A percentile compares a stretch with the other conserved stretches of the same genome.
phyloP scores from a whole-genome alignment of 2,888 invertebrate species.

The Onthophagus sagittarius region DNA sequence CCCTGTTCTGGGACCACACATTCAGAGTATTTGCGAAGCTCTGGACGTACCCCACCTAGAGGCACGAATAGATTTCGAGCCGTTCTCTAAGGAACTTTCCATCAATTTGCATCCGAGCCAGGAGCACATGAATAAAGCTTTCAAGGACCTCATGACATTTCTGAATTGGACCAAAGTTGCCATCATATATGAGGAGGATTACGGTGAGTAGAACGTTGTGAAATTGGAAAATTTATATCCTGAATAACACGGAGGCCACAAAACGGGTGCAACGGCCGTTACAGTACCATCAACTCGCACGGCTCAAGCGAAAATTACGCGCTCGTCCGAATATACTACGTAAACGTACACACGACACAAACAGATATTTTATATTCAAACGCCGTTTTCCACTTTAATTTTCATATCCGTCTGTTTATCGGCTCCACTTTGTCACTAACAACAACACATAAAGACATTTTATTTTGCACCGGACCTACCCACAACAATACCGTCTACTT shows the following conservation, averaged over 20 bases:
- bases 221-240: conserved; percentile 9
- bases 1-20: conserved; percentile 74
- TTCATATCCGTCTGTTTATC: neutral
- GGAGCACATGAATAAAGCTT: conserved; percentile 74
- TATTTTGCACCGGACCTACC: neutral
- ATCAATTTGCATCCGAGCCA: conserved; percentile 87
- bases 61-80: conserved; percentile 65
- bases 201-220: conserved; percentile 56
- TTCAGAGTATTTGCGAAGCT: conserved; percentile 85
- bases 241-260: neutral
- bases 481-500: conserved; percentile 1
- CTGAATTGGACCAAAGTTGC: conserved; percentile 79
- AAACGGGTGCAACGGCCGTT: neutral
- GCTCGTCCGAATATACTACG: neutral
- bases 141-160: conserved; percentile 78
- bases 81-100: conserved; percentile 67
- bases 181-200: conserved; percentile 75
- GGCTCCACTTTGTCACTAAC: neutral
- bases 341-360: neutral
- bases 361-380: neutral
- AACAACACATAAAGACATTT: neutral
- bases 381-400: neutral
- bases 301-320: conserved; percentile 2
- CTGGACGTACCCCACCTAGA: conserved; percentile 89
- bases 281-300: neutral